Evolutionary conservation across 2,888 invertebrate genomes (phyloP), one percentile per base, ranked within the genome.

Genomic region (Phengaris arion): DNA sequence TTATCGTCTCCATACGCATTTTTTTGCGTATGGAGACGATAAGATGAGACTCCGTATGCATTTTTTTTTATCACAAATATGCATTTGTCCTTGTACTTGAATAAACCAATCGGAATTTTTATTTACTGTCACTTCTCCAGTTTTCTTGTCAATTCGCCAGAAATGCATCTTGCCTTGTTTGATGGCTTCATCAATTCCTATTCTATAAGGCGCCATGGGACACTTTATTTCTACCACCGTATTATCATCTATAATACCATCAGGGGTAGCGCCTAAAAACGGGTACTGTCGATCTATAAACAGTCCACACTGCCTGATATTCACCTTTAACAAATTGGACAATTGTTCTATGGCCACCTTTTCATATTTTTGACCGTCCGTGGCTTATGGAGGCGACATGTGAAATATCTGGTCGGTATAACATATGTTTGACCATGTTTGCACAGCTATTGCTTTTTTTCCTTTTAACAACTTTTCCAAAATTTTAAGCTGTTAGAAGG

Each of bases 301-400:
- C 2, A 76, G 15, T 13, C 73, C 68, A 64, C 75, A 75, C 13
- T 22, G 72, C n/a, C 70, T 51, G 46, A 76, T 76, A 55, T 75
- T 64, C 9, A 72, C 22, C 7, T 15, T 13, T 68, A 45, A 13
- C 68, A 73, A 68, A 13, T n/a, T 15, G 46, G 46, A n/a, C 13
- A 77, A 15, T 48, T 77, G 74, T 15, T 15, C n/a, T 0, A 75
- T 9, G n/a, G 75, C 75, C 51, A 48, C 68, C 45, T 15, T 75
- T 68, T 77, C 74, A 52, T 74, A 51, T 51, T 74, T 13, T n/a
- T 12, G 46, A 35, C 76, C 74, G 59, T 76, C 76, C 74, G 59
- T 76, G 77, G 12, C 48, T 45, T 70, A 70, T 54, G 7, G 54
- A 72, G 5, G 51, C 6, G n/a, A 69, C 68, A 46, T 69, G 45